Percentiles rank a stretch among this genome's conserved stretches.
Evolutionary conservation across 2,797 vertebrate species (phyloP).

Genomic region (Sebastes melanostomus): DNA sequence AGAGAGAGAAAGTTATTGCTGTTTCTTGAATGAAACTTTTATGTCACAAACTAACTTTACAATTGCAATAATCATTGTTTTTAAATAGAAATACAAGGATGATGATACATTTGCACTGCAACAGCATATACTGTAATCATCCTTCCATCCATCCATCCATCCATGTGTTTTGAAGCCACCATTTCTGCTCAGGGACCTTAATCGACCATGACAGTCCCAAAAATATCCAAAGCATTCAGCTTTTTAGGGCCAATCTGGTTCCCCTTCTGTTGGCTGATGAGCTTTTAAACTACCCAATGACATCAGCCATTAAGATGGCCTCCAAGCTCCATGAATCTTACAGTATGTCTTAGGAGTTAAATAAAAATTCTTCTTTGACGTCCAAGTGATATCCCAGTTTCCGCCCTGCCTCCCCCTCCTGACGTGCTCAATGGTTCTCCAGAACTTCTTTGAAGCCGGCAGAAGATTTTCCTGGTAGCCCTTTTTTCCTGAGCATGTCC

Average conservation of each 20-base stretch:
- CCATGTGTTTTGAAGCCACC: background rate
- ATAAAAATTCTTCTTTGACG: background rate
- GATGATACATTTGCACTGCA: background rate
- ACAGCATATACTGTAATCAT: background rate
- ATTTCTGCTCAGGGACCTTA: background rate
- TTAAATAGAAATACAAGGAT: background rate
- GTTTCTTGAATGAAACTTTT: background rate
- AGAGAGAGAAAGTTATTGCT: background rate
- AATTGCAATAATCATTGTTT: background rate
- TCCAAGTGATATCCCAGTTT: background rate
- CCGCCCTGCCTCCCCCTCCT: background rate
- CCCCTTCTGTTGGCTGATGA: conserved; percentile 1
- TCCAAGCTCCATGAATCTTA: background rate
- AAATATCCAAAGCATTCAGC: conserved; percentile 4
- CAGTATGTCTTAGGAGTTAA: background rate
- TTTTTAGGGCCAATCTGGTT: conserved; percentile 13
- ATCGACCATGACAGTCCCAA: conserved; percentile 1
- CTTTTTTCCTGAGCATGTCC: background rate
- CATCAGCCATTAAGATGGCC: background rate
- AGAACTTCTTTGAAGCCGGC: background rate
- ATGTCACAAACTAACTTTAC: background rate
- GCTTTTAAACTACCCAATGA: conserved; percentile 14
- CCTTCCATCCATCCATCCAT: background rate
- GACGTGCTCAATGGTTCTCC: background rate
- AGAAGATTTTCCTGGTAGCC: background rate